phyloP scores from a whole-genome alignment of 2,797 vertebrate genomes.

The Anabas testudineus region DNA sequence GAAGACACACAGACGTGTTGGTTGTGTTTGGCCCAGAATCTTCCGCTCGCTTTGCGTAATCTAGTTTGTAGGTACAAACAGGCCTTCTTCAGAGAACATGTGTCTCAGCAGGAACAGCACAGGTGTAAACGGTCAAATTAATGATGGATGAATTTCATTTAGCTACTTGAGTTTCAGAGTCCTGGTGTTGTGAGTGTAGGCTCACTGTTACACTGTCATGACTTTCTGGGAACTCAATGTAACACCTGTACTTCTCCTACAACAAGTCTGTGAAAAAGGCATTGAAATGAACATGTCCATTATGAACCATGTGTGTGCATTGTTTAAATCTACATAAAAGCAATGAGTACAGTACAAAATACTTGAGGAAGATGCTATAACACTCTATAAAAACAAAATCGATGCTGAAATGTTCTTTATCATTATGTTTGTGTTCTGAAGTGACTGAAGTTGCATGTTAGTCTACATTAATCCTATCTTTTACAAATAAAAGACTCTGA shows the following conservation, averaged over 20 bases:
- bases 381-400: too few relatives aligned
- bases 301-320: background rate
- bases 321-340: too few relatives aligned
- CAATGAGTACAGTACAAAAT: too few relatives aligned
- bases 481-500: too few relatives aligned
- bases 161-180: background rate
- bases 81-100: background rate
- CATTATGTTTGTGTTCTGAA: too few relatives aligned
- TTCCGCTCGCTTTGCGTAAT: slow-evolving; percentile 15
- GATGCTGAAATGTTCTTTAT: too few relatives aligned
- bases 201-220: background rate
- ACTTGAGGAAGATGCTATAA: too few relatives aligned
- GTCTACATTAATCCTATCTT: too few relatives aligned
- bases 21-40: slow-evolving; percentile 9
- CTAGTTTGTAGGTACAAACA: slow-evolving; percentile 9
- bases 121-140: slow-evolving; percentile 7
- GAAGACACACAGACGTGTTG: slow-evolving; percentile 32
- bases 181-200: background rate
- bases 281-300: background rate
- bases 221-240: background rate
- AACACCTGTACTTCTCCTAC: background rate
- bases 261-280: background rate
- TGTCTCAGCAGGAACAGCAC: background rate
- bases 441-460: too few relatives aligned
- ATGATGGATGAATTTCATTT: slow-evolving; percentile 1